Evolutionary conservation across 2,797 vertebrate species (phyloP), one percentile per base, ranked within the genome.

Genomic region (Cirrhinus mrigala): DNA sequence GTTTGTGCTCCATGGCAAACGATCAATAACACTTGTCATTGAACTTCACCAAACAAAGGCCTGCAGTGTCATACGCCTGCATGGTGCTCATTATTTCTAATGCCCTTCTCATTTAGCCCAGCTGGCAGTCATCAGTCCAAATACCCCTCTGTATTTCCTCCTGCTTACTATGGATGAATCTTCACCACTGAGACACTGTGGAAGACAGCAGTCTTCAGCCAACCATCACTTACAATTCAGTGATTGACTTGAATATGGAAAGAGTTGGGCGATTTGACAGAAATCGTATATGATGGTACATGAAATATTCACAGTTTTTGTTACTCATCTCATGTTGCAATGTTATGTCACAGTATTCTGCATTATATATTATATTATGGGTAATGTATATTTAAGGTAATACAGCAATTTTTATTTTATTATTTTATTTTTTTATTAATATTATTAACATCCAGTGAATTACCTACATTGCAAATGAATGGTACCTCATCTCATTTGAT

Each of bases 81-180:
- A 73, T 18, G 70, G 15, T 50, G n/a, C 44, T 73, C 46, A 48
- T 73, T 50, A 73, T 50, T 73, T 73, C 46, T 50, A 50, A 73
- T 50, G 24, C 46, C 20, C 70, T 48, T 73, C 70, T 50, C 44
- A 73, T 48, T 50, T 73, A 73, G 37, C 79, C 77, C 56, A 64
- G 78, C 82, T 86, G 78, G 64, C 71, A 79, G 77, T 85, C 60
- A 84, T 87, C 79, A n/a, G 54, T 79, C 66, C 46, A 82, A 82
- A 85, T 75, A 46, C 15, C 74, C 22, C 66, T 76, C 29, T 27
- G 60, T 79, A 84, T 78, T 71, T 15, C 37, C 66, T 58, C 81
- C 48, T 74, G 74, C 81, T 81, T 83, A 78, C 69, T 60, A 56
- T 22, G 29, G 69, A 60, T 76, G 18, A 54, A 71, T 75, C 68